Evolutionary conservation across 2,113 vertebrate genomes (phyloP), one percentile per base, ranked within the genome.

Genomic region (Caranx ignobilis): DNA sequence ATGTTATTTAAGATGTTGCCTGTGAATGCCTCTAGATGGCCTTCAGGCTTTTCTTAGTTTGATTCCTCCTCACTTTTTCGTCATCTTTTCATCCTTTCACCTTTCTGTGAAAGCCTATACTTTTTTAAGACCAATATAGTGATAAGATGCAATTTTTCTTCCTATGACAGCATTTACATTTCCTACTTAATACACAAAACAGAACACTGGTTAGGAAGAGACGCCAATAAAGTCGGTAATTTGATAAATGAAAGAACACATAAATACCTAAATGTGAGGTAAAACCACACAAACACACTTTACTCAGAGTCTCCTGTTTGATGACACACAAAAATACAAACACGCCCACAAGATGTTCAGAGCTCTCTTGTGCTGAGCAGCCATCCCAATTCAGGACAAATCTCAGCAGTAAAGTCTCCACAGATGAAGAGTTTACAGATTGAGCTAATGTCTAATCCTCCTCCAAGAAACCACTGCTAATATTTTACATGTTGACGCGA

Each of bases 401-500:
- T 75, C 82, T 71, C 65, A 48, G 57, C 8, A 43, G 43, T 75
- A 26, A 55, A 21, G 65, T 55, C 61, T 72, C 57, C 76, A 69
- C 69, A 75, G 52, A 81, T 68, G 47, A 75, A 74, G 75, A 77
- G 39, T 41, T 41, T 41, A 41, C 39, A 41, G 39, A 41, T 41
- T 41, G 45, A 80, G 77, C 64, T 79, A 35, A 37, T 19, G 65
- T 79, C 71, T 74, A 76, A 84, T 79, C 75, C 43, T 37, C 68
- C 75, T 88, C 76, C 60, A 70, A 80, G 61, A 70, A 59, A 39
- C 50, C 41, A 19, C 79, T 56, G 65, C 54, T 80, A 72, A 79
- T 67, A 75, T 68, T 71, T 67, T 47, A 85, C 56, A 59, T 13
- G 54, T 11, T 82, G 62, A 83, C 55, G 61, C 15, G n/a, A 52